Base-by-base conservation (phyloP, 2,888 invertebrate genomes). In the Octodonta nipae region DNA sequence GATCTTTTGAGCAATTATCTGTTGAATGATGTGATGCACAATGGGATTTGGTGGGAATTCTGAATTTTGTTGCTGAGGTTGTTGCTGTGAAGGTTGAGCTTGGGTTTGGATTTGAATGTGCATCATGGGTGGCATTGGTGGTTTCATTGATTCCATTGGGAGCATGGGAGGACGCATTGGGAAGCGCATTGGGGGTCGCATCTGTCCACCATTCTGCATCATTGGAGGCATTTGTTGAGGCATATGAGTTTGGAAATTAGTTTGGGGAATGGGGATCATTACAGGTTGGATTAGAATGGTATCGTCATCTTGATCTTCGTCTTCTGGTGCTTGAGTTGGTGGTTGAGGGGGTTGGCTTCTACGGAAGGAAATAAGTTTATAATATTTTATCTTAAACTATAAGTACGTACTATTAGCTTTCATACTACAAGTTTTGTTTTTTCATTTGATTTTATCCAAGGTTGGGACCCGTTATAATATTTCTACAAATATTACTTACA, bases 271-370 rank as follows among this genome's bases (percentile, higher is more conserved):
- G 26, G 62, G 62, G 35, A 63, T 60, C 54, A 63, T 60, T 7
- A 62, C 52, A 6, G 62, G 62, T 45, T 62, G 62, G 30, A 63
- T 58, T 60, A 62, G 61, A 35, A 62, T 56, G 2, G 59, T 58
- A 38, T 58, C 58, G 47, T 60, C 56, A 37, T 58, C 52, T 24
- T 51, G 44, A 28, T 55, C 54, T 20, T 51, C 48, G 12, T 43
- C 42, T 13, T 44, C 40, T 14, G 39, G 30, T 12, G 38, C 33
- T 33, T 40, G 37, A 20, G 42, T 42, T 8, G 40, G 38, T 32
- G 35, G 45, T 31, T 43, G 44, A 17, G 37, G 38, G 8, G 44
- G 41, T 37, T 46, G 42, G 20, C 40, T 41, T 29, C 49, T 49
- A 30, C n/a, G n/a, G n/a, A n/a, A 10, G 41, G 36, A 22, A 27